A percentile compares a stretch with the other conserved stretches of the same genome.
Evolutionary conservation across 2,113 vertebrate species (phyloP).

Genomic region (Ascaphus truei): DNA sequence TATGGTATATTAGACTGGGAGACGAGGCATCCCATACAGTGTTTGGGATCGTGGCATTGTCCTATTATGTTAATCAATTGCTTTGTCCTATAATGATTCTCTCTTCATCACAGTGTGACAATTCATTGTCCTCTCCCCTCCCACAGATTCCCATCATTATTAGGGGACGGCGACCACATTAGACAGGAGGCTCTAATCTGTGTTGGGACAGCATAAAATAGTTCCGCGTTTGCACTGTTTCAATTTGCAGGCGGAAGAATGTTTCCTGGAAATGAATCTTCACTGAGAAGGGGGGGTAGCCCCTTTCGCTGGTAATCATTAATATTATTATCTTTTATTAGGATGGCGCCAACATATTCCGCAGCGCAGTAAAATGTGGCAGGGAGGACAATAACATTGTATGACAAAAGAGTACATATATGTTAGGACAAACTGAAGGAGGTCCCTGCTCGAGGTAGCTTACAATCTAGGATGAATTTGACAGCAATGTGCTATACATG

Average conservation of each 20-base stretch:
- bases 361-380: too few species aligned
- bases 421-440: too few species aligned
- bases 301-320: too few species aligned
- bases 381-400: too few species aligned
- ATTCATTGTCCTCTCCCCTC: conserved; percentile 20
- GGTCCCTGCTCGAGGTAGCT: too few species aligned
- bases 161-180: neutral
- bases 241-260: neutral
- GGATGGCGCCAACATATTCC: too few species aligned
- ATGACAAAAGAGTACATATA: too few species aligned
- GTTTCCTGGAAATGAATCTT: too few species aligned
- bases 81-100: conserved; percentile 17
- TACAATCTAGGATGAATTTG: too few species aligned
- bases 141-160: conserved; percentile 18
- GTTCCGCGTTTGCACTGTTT: neutral
- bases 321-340: too few species aligned
- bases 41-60: neutral
- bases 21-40: conserved; percentile 1
- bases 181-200: neutral
- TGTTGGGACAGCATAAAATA: neutral
- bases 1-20: neutral
- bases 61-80: conserved; percentile 26
- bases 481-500: too few species aligned
- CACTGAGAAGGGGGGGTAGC: too few species aligned
- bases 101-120: neutral